Evolutionary conservation across 1,140 invertebrate genomes (phyloP), one percentile per base, ranked within the genome.

Genomic region (Saccostrea cuccullata): DNA sequence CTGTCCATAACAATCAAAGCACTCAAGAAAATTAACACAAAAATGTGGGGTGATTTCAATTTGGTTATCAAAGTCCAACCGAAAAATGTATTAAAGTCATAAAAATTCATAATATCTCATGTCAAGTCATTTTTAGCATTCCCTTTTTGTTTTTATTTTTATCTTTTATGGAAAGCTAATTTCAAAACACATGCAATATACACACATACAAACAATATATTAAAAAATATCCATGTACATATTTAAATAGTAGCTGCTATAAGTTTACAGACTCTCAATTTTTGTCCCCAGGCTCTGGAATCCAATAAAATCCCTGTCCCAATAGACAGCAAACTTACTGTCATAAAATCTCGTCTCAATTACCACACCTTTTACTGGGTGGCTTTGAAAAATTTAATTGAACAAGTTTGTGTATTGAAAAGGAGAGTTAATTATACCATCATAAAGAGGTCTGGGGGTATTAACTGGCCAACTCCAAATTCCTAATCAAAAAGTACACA

Each of bases 341-440:
- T 77, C 70, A 77, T 77, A 77, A 77, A 77, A 77, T 30, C 26
- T 36, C 30, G 26, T 77, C 70, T 77, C 70, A 77, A 30, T 77
- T 36, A 17, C 70, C 30, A 77, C 70, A 77, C 70, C 70, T 77
- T 77, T 77, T 30, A 77, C 26, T 11, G 70, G 30, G 8, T 30
- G 23, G 26, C 70, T 77, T 77, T 77, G 26, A 11, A 30, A 26
- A 36, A 77, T 77, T 77, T 77, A 77, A 77, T 77, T 77, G 70
- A 30, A 77, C 70, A 77, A 77, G 70, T 77, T 77, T 77, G 23
- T 77, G 70, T 77, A 77, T 77, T 77, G 70, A 30, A 77, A 77
- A 77, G 26, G 30, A 77, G 70, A 77, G 70, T 77, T 77, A 77
- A 77, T 77, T 77, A 77, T 77, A 77, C 23, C 70, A 77, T 15